Evolutionary conservation across 37 sponge, comb jelly and placozoan genomes (phyloP).

Genomic region (Corticium candelabrum): DNA sequence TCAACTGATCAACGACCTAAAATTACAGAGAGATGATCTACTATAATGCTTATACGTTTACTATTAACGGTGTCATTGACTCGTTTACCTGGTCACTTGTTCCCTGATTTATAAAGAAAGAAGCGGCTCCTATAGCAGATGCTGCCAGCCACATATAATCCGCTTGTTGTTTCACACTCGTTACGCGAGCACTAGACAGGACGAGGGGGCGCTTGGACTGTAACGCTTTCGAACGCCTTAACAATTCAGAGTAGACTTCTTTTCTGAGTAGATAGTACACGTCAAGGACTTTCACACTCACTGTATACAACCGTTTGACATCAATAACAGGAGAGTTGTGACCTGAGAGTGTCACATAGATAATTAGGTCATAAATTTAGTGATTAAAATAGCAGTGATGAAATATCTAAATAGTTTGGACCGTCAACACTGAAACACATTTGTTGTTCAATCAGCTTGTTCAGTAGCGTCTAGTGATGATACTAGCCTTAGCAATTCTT

Average conservation of each 20-base stretch:
- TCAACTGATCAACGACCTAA: background rate
- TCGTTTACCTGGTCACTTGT: background rate
- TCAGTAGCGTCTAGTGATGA: too few relatives aligned
- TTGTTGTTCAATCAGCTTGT: too few relatives aligned
- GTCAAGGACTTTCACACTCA: slow-evolving; percentile 13
- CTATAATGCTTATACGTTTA: too few relatives aligned
- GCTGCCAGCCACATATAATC: background rate
- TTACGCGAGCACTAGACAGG: too few relatives aligned
- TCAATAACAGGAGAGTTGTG: background rate
- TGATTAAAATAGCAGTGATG: too few relatives aligned
- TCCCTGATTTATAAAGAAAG: background rate
- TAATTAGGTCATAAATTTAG: too few relatives aligned
- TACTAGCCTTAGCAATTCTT: too few relatives aligned
- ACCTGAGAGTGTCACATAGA: too few relatives aligned
- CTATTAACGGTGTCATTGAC: background rate
- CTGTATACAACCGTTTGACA: slow-evolving; percentile 1
- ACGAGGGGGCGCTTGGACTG: too few relatives aligned
- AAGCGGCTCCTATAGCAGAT: background rate
- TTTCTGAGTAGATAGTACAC: slow-evolving; percentile 7
- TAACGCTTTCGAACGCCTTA: background rate
- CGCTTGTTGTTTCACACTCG: too few relatives aligned
- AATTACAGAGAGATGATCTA: background rate
- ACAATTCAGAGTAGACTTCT: background rate
- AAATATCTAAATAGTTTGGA: too few relatives aligned
- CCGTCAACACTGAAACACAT: too few relatives aligned